Evolutionary conservation across 1,140 invertebrate genomes (phyloP).

Genomic region (Heliconius hewitsoni): DNA sequence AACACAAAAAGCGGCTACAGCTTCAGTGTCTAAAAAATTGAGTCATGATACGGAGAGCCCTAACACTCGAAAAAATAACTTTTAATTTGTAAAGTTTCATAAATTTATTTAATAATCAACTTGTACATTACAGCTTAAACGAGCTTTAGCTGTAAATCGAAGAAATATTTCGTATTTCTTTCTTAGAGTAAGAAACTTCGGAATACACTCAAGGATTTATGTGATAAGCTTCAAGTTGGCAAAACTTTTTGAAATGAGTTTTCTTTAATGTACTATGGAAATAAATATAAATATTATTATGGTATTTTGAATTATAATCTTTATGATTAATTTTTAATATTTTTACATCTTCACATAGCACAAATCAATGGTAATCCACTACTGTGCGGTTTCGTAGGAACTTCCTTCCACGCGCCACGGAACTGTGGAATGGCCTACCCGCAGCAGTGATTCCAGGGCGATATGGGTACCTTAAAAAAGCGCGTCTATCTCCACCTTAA

Average conservation of each 20-base stretch:
- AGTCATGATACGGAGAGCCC: no score
- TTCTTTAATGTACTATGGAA: conserved; percentile 29
- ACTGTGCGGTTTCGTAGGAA: no score
- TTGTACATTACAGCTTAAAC: background rate
- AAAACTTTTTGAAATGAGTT: conserved; percentile 34
- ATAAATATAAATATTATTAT: conserved; percentile 23
- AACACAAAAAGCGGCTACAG: no score
- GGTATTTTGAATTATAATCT: background rate
- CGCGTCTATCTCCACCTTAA: no score
- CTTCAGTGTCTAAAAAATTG: no score
- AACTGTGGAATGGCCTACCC: no score
- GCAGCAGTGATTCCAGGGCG: no score
- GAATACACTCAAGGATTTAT: conserved; percentile 36
- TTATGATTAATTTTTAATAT: background rate
- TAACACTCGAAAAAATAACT: background rate
- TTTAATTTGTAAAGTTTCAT: background rate
- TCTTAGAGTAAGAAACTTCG: conserved; percentile 30
- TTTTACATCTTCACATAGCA: no score
- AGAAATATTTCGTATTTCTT: conserved; percentile 33
- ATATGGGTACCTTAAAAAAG: no score
- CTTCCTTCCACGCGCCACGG: no score
- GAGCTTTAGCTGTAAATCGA: conserved; percentile 1
- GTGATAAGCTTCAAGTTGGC: conserved; percentile 26
- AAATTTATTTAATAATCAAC: background rate
- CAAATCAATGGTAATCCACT: no score